phyloP scores from a whole-genome alignment of 2,888 invertebrate species.

The Parascotia fuliginaria region DNA sequence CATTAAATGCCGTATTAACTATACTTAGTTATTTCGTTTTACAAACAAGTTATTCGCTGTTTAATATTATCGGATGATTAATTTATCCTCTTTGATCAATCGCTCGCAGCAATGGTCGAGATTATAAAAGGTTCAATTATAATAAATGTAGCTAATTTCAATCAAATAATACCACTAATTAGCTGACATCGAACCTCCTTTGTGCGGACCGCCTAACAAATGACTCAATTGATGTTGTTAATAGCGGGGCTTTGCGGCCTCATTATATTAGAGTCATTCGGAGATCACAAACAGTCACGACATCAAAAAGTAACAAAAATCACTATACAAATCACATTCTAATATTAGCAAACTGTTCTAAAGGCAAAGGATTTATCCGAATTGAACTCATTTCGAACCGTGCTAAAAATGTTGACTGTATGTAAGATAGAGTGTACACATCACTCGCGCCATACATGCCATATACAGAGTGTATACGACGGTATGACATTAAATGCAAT shows the following conservation, averaged over 20 bases:
- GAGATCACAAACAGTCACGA: conserved; percentile 63
- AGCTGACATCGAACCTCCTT: conserved; percentile 76
- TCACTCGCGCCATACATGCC: no score
- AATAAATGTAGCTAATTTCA: conserved; percentile 81
- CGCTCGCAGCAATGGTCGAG: conserved; percentile 61
- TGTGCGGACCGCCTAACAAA: conserved; percentile 78
- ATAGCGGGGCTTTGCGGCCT: conserved; percentile 63
- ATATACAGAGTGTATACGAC: no score
- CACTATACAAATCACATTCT: conserved; percentile 29
- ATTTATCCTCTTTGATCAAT: conserved; percentile 71
- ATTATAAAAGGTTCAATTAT: conserved; percentile 78
- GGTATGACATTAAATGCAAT: no score
- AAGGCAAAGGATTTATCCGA: no score
- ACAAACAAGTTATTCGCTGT: conserved; percentile 41
- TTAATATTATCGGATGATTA: conserved; percentile 68
- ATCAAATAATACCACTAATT: conserved; percentile 84
- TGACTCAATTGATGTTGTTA: conserved; percentile 82
- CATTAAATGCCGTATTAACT: no score
- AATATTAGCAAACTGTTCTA: conserved; percentile 4
- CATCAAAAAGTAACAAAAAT: conserved; percentile 38
- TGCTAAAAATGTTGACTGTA: no score
- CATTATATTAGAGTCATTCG: conserved; percentile 58
- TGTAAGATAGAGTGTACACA: no score
- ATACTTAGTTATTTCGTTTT: conserved; percentile 22
- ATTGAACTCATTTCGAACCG: no score